Evolutionary conservation across 2,113 vertebrate species (phyloP).

Genomic region (Datnioides undecimradiatus): DNA sequence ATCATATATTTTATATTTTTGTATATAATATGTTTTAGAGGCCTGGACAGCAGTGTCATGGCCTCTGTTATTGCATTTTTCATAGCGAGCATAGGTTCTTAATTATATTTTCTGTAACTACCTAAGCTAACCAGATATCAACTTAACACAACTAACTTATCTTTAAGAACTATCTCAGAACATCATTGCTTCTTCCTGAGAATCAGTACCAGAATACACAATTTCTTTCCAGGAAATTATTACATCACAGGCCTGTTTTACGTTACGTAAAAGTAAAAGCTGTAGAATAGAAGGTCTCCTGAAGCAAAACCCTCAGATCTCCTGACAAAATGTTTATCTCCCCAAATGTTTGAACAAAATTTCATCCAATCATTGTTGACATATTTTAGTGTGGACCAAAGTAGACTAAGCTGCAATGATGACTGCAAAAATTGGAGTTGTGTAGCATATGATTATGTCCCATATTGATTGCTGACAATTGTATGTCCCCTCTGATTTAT

Average conservation of each 20-base stretch:
- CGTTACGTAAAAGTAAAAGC: too few relatives aligned
- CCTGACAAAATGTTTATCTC: too few relatives aligned
- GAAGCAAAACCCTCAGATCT: too few relatives aligned
- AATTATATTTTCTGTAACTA: too few relatives aligned
- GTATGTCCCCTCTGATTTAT: neutral
- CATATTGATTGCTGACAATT: neutral
- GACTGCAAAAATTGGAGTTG: neutral
- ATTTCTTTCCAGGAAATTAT: neutral
- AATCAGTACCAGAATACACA: neutral
- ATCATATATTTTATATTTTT: too few relatives aligned
- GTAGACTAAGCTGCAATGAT: too few relatives aligned
- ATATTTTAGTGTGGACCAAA: neutral
- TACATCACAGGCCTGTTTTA: neutral
- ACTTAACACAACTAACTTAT: neutral
- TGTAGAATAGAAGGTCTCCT: too few relatives aligned
- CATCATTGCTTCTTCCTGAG: too few relatives aligned
- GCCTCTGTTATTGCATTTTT: neutral
- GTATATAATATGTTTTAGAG: too few relatives aligned
- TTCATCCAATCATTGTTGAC: neutral
- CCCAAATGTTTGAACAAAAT: neutral
- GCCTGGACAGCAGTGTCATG: too few relatives aligned
- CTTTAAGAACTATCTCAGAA: neutral
- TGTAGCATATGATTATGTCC: neutral
- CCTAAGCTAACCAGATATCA: neutral
- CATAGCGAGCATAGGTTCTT: neutral